Evolutionary conservation across 1,140 invertebrate species (phyloP), one percentile per base, ranked within the genome.

Genomic region (Listronotus bonariensis): DNA sequence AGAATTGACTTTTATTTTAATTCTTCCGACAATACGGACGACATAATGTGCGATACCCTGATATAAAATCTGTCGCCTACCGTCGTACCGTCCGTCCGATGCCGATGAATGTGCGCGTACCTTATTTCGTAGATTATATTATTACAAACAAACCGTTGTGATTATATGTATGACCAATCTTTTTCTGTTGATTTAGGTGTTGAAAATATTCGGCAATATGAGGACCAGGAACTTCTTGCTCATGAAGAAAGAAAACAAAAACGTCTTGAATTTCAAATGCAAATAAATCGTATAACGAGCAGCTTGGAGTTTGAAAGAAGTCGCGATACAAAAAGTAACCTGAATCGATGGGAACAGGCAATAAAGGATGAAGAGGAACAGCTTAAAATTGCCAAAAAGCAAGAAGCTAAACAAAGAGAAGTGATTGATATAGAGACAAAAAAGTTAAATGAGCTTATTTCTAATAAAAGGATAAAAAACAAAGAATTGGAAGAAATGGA

Each of bases 301-400:
- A 96, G 98, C 79, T 83, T 99, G 51, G 96, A 99, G 78, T 99
- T 98, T 83, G 96, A 99, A 78, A 88, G 89, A 65, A 95, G 94
- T 54, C 87, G 96, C 51, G 94, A 98, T 77, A 97, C 94, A 15
- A 88, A 92, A 80, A 92, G 91, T 91, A 97, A 96, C 81, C 93
- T 97, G 46, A 86, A 89, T 49, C 88, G 94, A 14, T 98, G 94
- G 94, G 93, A 97, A 76, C 86, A 93, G 49, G 87, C 90, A 14
- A 93, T 97, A 18, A 89, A 92, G 76, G 90, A 95, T 81, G 94
- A 96, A 73, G 93, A 98, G 77, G 91, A 95, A 79, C 93, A 95
- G 73, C 82, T 98, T 48, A 93, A 97, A 76, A 87, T 89, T 12
- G 88, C 92, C 3, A 90, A 92, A 68, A 89, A 92, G 76, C 89